Evolutionary conservation across 1,140 invertebrate species (phyloP).

Genomic region (Bathynomus jamesi): DNA sequence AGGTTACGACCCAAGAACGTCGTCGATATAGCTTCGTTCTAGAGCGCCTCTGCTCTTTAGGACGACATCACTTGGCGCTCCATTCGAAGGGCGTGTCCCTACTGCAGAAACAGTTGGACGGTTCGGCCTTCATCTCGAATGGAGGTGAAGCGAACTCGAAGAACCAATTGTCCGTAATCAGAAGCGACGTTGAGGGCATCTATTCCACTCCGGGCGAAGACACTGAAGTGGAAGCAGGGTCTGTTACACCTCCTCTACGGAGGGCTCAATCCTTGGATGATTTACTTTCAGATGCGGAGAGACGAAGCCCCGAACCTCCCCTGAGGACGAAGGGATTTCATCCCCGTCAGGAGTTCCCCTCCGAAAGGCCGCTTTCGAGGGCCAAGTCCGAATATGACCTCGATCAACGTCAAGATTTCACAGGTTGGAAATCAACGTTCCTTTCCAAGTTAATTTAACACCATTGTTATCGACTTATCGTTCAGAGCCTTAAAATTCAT

Average conservation of each 20-base stretch:
- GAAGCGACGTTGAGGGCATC: not conserved
- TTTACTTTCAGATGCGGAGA: not conserved
- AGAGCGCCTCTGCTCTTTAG: not conserved
- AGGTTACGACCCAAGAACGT: not conserved
- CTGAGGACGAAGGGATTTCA: no score
- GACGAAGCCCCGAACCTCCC: not conserved
- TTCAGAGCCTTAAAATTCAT: no score
- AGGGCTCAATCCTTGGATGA: not conserved
- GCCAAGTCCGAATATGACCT: not conserved
- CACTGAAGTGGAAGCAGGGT: not conserved
- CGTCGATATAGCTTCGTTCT: not conserved
- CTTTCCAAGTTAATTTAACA: no score
- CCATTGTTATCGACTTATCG: no score
- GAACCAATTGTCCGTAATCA: not conserved
- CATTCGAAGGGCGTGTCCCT: not conserved
- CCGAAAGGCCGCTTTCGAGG: not conserved
- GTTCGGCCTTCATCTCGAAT: not conserved
- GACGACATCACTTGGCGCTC: not conserved
- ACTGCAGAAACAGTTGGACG: not conserved
- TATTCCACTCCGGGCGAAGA: not conserved
- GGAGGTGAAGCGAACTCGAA: not conserved
- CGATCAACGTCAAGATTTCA: not conserved
- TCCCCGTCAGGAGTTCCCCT: not conserved
- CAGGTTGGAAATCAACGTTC: no score
- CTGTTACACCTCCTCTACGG: not conserved